Evolutionary conservation across 2,888 invertebrate genomes (phyloP), one percentile per base, ranked within the genome.

Genomic region (Magallana nippona): DNA sequence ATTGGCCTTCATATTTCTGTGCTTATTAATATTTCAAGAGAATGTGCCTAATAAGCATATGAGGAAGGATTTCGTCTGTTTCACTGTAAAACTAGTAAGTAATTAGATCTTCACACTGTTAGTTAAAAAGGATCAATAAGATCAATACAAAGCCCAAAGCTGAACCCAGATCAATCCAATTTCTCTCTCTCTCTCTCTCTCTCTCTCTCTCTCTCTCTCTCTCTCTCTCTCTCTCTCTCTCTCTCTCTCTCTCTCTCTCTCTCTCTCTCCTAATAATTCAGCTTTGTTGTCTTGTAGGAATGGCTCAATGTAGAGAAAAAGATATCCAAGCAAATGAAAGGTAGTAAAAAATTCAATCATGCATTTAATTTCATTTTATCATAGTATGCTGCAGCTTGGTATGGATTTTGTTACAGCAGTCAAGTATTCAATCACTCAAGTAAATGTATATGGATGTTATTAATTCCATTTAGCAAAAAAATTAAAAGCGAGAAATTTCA

Each of bases 261-360:
- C 15, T 71, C 71, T 11, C 13, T 13, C 19, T 22, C 13, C n/a
- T 63, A 11, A 22, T 10, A 63, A 27, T 13, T 22, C 10, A 63
- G 8, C 10, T 27, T 63, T 1, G 87, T 81, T 88, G 79, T 87
- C 83, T 92, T 93, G 71, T 90, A 94, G 94, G 93, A 96, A 91
- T 99, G 99, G 99, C 94, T 99, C 91, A 98, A 98, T 94, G 95
- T 97, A 89, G 98, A 98, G 92, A 98, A 98, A 94, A 96, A 97
- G 89, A 97, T 98, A 92, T 96, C 96, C 87, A 98, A 98, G 95
- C 97, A 98, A 95, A 95, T 98, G 90, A 98, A 97, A 96, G 96
- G 97, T 97, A 95, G 84, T 81, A 13, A 71, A 19, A 1, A 19
- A n/a, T 44, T 44, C 5, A 44, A 8, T 44, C 44, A 44, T 32